Base-by-base conservation (phyloP, 2,888 invertebrate genomes). In the Morinoia aosen region DNA sequence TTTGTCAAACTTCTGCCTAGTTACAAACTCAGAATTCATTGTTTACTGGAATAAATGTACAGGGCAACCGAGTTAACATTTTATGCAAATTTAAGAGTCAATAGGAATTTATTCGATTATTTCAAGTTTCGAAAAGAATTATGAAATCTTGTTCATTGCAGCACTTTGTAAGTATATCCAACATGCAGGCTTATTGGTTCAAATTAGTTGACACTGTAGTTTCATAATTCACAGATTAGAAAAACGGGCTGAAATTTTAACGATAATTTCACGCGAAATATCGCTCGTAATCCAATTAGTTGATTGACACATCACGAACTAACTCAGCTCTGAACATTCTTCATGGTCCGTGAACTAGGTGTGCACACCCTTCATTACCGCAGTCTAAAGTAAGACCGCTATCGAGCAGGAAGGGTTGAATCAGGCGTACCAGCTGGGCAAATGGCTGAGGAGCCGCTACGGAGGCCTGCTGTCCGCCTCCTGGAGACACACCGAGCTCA, bases 341-440 rank as follows among this genome's bases (percentile, higher is more conserved):
- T 16, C 76, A 76, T 76, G 33, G 12, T 8, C 33, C 76, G 16
- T 76, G 76, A 40, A 10, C 11, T 90, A 16, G 40, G 19, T 12
- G 8, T 40, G 11, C 12, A 33, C 14, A 40, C 90, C 40, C 11
- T 88, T 61, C 19, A 88, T 12, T 88, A 39, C 88, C 25, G 88
- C 11, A n/a, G 8, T 40, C 0, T 90, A 40, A 90, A 90, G 19
- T 90, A 8, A 90, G 48, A 90, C 16, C 48, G 7, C 48, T 12
- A 40, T 90, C 57, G 58, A 57, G 57, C 64, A 95, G 95, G 95
- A 95, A 95, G 95, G 95, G 11, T 48, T 95, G 95, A 58, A 95
- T 10, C 95, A 95, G 57, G 40, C 5, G 25, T 95, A 57, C 64
- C 40, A 61, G 40, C 64, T 95, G 14, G 95, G 95, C 10, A n/a